phyloP scores from a whole-genome alignment of 2,888 invertebrate species.

The Polietes domitor region DNA sequence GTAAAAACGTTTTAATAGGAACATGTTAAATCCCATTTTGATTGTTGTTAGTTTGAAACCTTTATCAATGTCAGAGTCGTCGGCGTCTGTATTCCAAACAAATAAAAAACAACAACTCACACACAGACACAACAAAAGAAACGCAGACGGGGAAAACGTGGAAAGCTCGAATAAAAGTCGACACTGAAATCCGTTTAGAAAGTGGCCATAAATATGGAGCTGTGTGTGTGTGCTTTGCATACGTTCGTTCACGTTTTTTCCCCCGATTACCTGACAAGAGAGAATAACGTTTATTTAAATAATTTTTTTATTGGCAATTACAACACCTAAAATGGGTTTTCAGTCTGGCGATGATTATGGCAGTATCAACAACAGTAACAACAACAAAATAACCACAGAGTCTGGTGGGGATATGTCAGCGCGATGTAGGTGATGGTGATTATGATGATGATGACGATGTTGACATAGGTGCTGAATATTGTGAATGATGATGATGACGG shows the following conservation, averaged over 20 bases:
- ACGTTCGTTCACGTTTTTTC: neutral
- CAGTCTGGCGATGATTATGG: neutral
- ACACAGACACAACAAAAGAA: neutral
- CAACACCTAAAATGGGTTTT: neutral
- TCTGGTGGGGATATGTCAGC: neutral
- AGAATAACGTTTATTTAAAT: slow-evolving; percentile 26
- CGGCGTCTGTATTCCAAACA: neutral
- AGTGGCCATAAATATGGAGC: slow-evolving; percentile 1
- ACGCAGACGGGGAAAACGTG: neutral
- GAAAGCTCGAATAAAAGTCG: neutral
- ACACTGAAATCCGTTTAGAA: neutral
- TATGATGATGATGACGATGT: neutral
- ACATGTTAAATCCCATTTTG: slow-evolving; percentile 6
- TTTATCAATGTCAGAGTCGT: slow-evolving; percentile 39
- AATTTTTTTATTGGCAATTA: slow-evolving; percentile 25
- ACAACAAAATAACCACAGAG: neutral
- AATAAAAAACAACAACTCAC: neutral
- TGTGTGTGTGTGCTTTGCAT: no score
- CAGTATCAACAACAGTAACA: neutral
- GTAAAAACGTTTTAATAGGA: neutral
- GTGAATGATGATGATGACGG: neutral
- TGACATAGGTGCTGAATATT: neutral
- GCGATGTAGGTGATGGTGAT: neutral
- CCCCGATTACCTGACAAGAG: slow-evolving; percentile 15
- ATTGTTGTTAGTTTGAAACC: slow-evolving; percentile 23